Base-by-base conservation (phyloP, 1,140 invertebrate genomes). In the Bombus waltoni region DNA sequence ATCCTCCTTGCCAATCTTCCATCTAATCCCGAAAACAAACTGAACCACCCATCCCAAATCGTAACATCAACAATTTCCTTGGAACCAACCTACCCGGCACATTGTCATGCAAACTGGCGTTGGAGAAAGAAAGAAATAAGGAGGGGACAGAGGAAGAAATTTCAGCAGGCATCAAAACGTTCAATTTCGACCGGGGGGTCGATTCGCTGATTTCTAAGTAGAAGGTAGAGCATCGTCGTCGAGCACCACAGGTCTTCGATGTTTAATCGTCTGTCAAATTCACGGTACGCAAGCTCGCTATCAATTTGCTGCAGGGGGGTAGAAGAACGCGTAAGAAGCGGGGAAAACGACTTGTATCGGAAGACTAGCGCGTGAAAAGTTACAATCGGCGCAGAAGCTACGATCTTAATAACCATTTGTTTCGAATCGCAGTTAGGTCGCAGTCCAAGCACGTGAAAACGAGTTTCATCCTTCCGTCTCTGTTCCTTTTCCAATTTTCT, bases 341-440 rank as follows among this genome's bases (percentile, higher is more conserved):
- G 25, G 4, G 2, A 9, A 32, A n/a, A 57, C 35, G 15, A 57
- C 6, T 81, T 9, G 83, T 73, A 73, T 53, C 77, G 83, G 73
- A 53, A 3, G 66, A 40, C 74, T 10, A 71, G 47, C 38, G 73
- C 57, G 70, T 32, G 83, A 65, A 38, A 81, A 80, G 68, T 80
- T 59, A 57, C 74, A 44, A 81, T 40, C 47, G 38, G 22, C 57
- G 44, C 44, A 59, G 35, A 15, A 59, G 47, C 5, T 32, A 22
- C 42, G 59, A 79, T 90, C 87, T 90, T 89, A 90, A 90, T 90
- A 89, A 89, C 83, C 89, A 89, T 90, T 87, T 87, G 84, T 89
- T 86, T 90, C 72, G 78, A 35, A 70, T 74, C 71, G 76, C 76
- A 57, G 81, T 87, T 81, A 73, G 53, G 68, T 74, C 62, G 76